Conservation (phyloP, 2,888 invertebrate genomes). For the Villa cingulata region DNA sequence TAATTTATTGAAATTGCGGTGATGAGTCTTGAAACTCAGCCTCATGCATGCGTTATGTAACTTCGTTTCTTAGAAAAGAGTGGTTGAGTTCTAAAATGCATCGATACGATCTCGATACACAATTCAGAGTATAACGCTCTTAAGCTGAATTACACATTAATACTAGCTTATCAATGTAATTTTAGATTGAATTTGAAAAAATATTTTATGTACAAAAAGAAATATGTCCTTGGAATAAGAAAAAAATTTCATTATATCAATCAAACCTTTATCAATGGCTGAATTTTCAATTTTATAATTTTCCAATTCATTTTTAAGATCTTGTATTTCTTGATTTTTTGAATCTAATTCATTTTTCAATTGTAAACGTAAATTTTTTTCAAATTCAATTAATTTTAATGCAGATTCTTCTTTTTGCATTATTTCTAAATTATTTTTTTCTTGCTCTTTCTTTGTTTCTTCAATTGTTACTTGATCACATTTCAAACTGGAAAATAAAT, state of each 20-base stretch:
- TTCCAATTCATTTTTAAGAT: conserved; percentile 7
- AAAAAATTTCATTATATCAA: background rate
- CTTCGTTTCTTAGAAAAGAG: too few relatives aligned
- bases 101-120: too few relatives aligned
- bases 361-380: background rate
- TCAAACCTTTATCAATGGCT: conserved; percentile 1
- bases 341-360: conserved; percentile 5
- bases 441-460: conserved; percentile 1
- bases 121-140: too few relatives aligned
- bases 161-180: too few relatives aligned
- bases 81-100: too few relatives aligned
- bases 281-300: conserved; percentile 3
- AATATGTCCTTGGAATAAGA: too few relatives aligned
- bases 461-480: conserved; percentile 2
- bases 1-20: too few relatives aligned
- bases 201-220: too few relatives aligned
- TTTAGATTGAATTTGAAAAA: too few relatives aligned
- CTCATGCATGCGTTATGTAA: too few relatives aligned
- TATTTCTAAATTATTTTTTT: conserved; percentile 1
- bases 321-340: conserved; percentile 1
- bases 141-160: too few relatives aligned
- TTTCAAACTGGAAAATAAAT: background rate
- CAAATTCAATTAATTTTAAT: conserved; percentile 9
- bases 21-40: too few relatives aligned
- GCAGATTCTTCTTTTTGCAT: background rate